Percentiles rank a stretch among this genome's conserved stretches.
Conservation (phyloP, 2,888 invertebrate species). For the Taphrorychus bicolor region DNA sequence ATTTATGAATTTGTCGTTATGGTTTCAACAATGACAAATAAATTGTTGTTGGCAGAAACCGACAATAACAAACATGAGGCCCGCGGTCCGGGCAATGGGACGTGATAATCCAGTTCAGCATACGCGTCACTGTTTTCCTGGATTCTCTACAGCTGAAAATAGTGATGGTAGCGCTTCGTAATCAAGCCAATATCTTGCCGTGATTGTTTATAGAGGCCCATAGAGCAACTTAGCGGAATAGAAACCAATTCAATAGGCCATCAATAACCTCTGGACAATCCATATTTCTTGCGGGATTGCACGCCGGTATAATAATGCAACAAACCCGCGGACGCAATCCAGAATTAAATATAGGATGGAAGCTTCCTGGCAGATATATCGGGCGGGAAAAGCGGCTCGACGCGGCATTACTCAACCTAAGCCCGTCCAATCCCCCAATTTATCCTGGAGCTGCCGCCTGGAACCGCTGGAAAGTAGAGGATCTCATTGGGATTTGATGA, state of each 20-base stretch:
- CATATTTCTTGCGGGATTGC: conserved; percentile 50
- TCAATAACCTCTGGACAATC: conserved; percentile 29
- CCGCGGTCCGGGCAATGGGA: conserved; percentile 26
- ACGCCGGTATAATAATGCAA: conserved; percentile 60
- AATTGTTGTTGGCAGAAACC: conserved; percentile 40
- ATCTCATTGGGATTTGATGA: conserved; percentile 63
- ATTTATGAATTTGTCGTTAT: conserved; percentile 47
- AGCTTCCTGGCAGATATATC: conserved; percentile 57
- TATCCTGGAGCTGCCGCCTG: conserved; percentile 54
- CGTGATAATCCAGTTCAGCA: conserved; percentile 16
- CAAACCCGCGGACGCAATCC: conserved; percentile 61
- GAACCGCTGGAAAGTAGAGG: conserved; percentile 56
- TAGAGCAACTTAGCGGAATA: conserved; percentile 2
- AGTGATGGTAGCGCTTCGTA: too few relatives aligned
- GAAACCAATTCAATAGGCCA: conserved; percentile 10
- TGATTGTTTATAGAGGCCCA: too few relatives aligned
- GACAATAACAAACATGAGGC: conserved; percentile 36
- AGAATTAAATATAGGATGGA: conserved; percentile 61
- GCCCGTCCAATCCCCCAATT: conserved; percentile 61
- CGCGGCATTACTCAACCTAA: conserved; percentile 61
- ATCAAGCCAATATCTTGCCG: too few relatives aligned
- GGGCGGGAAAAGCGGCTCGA: conserved; percentile 60
- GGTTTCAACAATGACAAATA: conserved; percentile 45
- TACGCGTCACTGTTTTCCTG: too few relatives aligned
- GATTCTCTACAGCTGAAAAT: too few relatives aligned